These are phyloP conservation scores for Trichechus manatus DNA, from an alignment of 2,113 vertebrate genomes.

Conservation along the genomic window DNA sequence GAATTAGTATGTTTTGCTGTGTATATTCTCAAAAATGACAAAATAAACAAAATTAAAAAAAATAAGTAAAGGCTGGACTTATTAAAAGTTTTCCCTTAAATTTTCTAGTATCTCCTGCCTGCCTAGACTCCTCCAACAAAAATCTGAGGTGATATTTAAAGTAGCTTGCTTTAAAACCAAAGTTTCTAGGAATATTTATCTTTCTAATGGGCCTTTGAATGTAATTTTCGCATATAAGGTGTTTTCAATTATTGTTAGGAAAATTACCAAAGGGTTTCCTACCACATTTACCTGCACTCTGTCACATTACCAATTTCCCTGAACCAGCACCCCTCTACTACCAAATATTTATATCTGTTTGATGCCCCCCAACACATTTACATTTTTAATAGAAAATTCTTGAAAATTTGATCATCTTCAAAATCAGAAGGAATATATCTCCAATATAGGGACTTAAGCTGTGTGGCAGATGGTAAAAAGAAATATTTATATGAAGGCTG, in stretches of 20 bases:
- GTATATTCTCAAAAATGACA: no score
- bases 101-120: background rate
- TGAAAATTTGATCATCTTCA: slow-evolving; percentile 27
- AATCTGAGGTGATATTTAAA: background rate
- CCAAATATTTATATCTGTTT: background rate
- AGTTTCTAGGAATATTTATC: background rate
- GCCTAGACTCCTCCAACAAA: background rate
- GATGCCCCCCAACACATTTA: background rate
- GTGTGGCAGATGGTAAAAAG: background rate
- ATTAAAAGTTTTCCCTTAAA: background rate
- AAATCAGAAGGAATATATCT: background rate
- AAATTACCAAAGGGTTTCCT: background rate
- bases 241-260: background rate
- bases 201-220: slow-evolving; percentile 33
- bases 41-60: no score
- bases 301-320: background rate
- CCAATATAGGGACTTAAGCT: background rate
- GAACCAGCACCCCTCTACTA: background rate
- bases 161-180: background rate
- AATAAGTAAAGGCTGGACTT: background rate
- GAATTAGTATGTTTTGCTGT: no score
- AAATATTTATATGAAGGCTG: slow-evolving; percentile 13
- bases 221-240: background rate
- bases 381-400: background rate
- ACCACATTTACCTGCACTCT: background rate